Conservation (phyloP, 2,888 invertebrate genomes). For the Gastrophysa polygoni region DNA sequence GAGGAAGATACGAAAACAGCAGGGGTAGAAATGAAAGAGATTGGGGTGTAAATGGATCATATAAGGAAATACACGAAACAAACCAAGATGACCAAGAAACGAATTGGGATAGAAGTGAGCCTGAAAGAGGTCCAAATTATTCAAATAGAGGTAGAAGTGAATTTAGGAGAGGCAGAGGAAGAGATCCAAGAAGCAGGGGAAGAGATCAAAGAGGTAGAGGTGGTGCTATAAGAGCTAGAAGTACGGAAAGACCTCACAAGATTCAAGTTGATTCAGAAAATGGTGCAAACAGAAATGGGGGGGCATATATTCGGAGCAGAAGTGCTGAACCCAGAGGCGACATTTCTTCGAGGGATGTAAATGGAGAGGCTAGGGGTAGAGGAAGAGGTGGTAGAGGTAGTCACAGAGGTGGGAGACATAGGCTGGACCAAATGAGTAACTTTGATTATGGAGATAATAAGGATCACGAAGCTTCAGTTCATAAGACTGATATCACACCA, state of each 20-base stretch:
- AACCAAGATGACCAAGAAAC: neutral
- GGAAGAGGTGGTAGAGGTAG: slow-evolving; percentile 17
- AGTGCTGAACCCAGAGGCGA: slow-evolving; percentile 19
- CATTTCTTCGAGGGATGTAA: neutral
- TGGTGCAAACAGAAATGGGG: neutral
- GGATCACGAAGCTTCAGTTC: too few species aligned
- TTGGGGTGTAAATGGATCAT: neutral
- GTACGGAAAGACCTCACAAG: slow-evolving; percentile 11
- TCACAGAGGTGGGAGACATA: neutral
- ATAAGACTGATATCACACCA: too few species aligned
- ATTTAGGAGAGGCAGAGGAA: slow-evolving; percentile 12
- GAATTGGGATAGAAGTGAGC: neutral
- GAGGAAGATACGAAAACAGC: slow-evolving; percentile 6
- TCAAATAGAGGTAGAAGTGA: slow-evolving; percentile 8
- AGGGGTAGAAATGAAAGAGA: slow-evolving; percentile 18
- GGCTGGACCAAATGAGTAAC: too few species aligned
- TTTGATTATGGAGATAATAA: too few species aligned
- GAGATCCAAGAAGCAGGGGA: neutral
- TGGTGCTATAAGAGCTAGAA: slow-evolving; percentile 11
- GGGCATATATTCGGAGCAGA: slow-evolving; percentile 12
- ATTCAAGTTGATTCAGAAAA: neutral
- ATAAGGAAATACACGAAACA: neutral
- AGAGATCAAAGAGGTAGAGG: slow-evolving; percentile 6
- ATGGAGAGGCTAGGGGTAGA: slow-evolving; percentile 8
- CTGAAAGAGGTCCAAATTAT: neutral